Percentiles rank a stretch among this genome's conserved stretches.
These are phyloP conservation scores for Zygothrica quintamaculata DNA, from an alignment of 2,888 invertebrate genomes.

Conservation along the genomic window DNA sequence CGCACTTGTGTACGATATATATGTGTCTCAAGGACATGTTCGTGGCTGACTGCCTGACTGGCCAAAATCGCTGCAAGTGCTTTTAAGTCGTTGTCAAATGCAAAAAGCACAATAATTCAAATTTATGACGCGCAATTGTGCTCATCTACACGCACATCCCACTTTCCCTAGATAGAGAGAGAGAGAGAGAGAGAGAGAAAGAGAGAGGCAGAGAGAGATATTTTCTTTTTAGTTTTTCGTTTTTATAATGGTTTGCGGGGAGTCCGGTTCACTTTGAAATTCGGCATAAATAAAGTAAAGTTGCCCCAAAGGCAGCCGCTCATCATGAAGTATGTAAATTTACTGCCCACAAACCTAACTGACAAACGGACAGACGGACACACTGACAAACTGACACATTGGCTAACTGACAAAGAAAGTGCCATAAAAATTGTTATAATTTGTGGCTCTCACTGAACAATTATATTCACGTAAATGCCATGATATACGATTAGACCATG, in stretches of 20 bases:
- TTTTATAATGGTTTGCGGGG: slow-evolving; percentile 9
- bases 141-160: slow-evolving; percentile 71
- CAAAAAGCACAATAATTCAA: slow-evolving; percentile 80
- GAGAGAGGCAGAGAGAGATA: too few relatives aligned
- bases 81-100: slow-evolving; percentile 79
- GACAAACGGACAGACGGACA: too few relatives aligned
- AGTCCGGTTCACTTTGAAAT: slow-evolving; percentile 50
- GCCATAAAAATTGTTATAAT: slow-evolving; percentile 75
- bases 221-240: slow-evolving; percentile 20
- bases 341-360: slow-evolving; percentile 59
- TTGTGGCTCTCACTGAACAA: slow-evolving; percentile 71
- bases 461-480: slow-evolving; percentile 43
- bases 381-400: too few relatives aligned
- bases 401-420: slow-evolving; percentile 62
- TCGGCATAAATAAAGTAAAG: slow-evolving; percentile 70
- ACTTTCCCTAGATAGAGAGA: slow-evolving; percentile 34
- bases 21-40: slow-evolving; percentile 77
- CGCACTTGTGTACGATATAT: slow-evolving; percentile 36
- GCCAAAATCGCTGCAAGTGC: slow-evolving; percentile 79
- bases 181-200: too few relatives aligned
- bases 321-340: slow-evolving; percentile 76
- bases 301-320: slow-evolving; percentile 56
- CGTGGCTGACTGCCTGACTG: slow-evolving; percentile 61
- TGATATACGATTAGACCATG: background rate
- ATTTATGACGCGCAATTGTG: slow-evolving; percentile 80